Evolutionary conservation across 2,888 invertebrate species (phyloP).

Genomic region (Palloptera scutellata): DNA sequence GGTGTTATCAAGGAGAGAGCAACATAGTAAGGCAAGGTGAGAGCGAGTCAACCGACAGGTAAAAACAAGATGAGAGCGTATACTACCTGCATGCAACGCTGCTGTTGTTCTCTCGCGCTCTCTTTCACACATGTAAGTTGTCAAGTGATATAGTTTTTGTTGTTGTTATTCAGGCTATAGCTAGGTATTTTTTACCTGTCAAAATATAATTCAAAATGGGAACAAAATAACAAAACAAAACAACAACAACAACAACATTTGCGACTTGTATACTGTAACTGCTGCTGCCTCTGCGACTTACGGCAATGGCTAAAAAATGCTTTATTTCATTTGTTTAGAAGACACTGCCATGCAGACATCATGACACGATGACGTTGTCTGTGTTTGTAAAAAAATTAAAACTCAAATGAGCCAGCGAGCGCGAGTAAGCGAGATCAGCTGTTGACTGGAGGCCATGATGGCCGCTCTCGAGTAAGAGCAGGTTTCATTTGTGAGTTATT

Average conservation of each 20-base stretch:
- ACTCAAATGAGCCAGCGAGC: conserved; percentile 13
- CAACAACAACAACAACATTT: conserved; percentile 22
- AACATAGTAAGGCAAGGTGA: no score
- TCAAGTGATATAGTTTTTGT: conserved; percentile 31
- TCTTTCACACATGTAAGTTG: conserved; percentile 22
- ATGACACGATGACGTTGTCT: conserved; percentile 48
- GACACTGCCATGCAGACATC: conserved; percentile 36
- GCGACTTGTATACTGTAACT: conserved; percentile 22
- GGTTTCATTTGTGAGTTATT: conserved; percentile 38
- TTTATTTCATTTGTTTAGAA: conserved; percentile 44
- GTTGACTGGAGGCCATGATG: conserved; percentile 48
- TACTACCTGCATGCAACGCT: no score
- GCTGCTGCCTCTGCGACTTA: conserved; percentile 5
- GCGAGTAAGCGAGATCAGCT: conserved; percentile 44
- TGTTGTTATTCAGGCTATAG: conserved; percentile 27
- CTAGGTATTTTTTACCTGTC: conserved; percentile 39
- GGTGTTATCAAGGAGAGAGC: no score
- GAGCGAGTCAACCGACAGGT: no score
- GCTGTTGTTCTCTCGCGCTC: no score
- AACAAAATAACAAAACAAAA: conserved; percentile 17
- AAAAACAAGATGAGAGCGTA: no score
- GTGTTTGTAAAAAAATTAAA: conserved; percentile 22
- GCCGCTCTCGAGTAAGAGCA: conserved; percentile 46
- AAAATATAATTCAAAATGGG: conserved; percentile 53
- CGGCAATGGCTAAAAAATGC: neutral